Percentiles rank a stretch among this genome's conserved stretches.
These are phyloP conservation scores for Erebia aethiops DNA, from an alignment of 2,888 invertebrate species.

Conservation along the genomic window DNA sequence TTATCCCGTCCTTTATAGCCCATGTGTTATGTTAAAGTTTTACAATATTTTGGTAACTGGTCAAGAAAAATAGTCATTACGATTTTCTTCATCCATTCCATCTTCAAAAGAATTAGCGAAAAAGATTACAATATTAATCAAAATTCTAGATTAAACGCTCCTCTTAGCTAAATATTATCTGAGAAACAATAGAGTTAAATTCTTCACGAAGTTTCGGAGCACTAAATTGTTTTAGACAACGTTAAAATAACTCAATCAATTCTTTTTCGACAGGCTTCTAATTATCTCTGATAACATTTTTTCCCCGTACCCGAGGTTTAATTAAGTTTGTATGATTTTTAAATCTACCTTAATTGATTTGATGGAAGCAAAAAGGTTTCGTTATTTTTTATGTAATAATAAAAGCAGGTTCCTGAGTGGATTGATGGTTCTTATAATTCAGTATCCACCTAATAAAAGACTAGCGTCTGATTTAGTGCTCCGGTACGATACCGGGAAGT, in stretches of 20 bases:
- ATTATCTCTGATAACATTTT: no score
- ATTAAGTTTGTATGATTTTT: not conserved
- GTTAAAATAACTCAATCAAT: constrained; percentile 1
- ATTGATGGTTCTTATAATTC: not conserved
- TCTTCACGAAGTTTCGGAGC: not conserved
- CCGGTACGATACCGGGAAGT: no score
- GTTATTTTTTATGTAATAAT: not conserved
- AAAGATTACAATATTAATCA: not conserved
- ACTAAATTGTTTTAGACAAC: not conserved
- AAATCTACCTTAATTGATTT: not conserved
- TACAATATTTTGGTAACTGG: no score
- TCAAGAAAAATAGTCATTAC: no score
- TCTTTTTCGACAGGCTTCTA: not conserved
- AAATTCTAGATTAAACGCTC: constrained; percentile 10
- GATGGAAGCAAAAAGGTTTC: not conserved
- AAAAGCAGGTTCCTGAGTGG: not conserved
- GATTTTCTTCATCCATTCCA: no score
- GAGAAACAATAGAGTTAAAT: constrained; percentile 12
- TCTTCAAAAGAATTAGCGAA: not conserved
- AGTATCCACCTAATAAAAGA: not conserved
- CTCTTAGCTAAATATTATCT: not conserved
- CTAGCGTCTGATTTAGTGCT: no score
- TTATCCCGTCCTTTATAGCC: no score
- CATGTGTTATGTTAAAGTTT: no score
- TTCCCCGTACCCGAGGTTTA: not conserved